phyloP scores from a whole-genome alignment of 2,888 invertebrate species.

The Tetranychus piercei region DNA sequence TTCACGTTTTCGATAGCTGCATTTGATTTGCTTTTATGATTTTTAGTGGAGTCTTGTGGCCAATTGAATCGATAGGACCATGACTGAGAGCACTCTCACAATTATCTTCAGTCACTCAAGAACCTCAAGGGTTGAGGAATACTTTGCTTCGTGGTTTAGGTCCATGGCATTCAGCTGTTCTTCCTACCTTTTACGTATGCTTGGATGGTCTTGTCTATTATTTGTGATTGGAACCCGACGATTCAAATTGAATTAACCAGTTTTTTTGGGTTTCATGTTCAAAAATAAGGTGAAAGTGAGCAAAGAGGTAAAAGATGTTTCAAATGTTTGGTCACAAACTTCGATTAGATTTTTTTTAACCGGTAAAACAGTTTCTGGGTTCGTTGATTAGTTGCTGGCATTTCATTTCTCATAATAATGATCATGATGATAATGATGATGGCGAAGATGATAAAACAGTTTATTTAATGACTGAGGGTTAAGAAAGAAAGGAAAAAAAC shows the following conservation, averaged over 20 bases:
- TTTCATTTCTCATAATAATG: too few relatives aligned
- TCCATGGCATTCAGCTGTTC: not conserved
- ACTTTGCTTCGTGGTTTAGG: constrained; percentile 5
- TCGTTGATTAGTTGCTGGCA: too few relatives aligned
- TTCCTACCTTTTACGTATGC: not conserved
- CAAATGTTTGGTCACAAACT: too few relatives aligned
- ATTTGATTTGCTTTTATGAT: constrained; percentile 8
- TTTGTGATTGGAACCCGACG: not conserved
- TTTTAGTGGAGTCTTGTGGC: constrained; percentile 66
- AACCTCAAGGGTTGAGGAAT: not conserved
- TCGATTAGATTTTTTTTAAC: too few relatives aligned
- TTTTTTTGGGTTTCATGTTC: too few relatives aligned
- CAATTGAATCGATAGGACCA: constrained; percentile 79
- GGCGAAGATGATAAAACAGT: too few relatives aligned
- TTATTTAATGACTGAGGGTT: too few relatives aligned
- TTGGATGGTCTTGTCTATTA: not conserved
- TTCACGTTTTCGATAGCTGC: not conserved
- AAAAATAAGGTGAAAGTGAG: too few relatives aligned
- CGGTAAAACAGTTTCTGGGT: too few relatives aligned
- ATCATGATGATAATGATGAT: too few relatives aligned
- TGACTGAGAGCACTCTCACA: constrained; percentile 49
- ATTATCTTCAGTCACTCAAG: constrained; percentile 48
- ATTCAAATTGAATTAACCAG: not conserved
- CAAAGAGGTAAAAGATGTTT: too few relatives aligned
- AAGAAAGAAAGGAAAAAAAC: too few relatives aligned